Percentiles rank a stretch among this genome's conserved stretches.
These are phyloP conservation scores for Scartelaos histophorus DNA, from an alignment of 2,113 vertebrate species.

Conservation along the genomic window DNA sequence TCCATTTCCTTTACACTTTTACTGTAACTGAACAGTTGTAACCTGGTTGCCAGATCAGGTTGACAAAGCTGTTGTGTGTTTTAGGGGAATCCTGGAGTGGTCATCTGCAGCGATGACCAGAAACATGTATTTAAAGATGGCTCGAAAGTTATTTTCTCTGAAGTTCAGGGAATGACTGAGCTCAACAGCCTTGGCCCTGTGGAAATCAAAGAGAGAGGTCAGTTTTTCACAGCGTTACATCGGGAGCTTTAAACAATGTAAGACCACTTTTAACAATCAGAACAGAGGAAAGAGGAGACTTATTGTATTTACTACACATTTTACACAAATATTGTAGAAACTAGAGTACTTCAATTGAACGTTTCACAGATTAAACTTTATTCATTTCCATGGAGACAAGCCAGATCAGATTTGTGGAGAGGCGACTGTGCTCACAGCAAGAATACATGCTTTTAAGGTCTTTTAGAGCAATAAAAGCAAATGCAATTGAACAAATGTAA, in stretches of 20 bases:
- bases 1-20: too few relatives aligned
- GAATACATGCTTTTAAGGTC: too few relatives aligned
- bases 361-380: too few relatives aligned
- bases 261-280: neutral
- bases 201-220: slow-evolving; percentile 73
- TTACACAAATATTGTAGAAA: too few relatives aligned
- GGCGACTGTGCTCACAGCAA: too few relatives aligned
- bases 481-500: too few relatives aligned
- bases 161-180: slow-evolving; percentile 86
- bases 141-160: slow-evolving; percentile 79
- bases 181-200: slow-evolving; percentile 76
- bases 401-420: too few relatives aligned
- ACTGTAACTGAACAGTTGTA: too few relatives aligned
- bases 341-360: too few relatives aligned
- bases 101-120: slow-evolving; percentile 66
- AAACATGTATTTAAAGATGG: slow-evolving; percentile 51
- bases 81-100: slow-evolving; percentile 80
- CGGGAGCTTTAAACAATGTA: neutral
- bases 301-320: neutral
- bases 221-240: slow-evolving; percentile 6
- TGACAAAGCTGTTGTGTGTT: slow-evolving; percentile 7
- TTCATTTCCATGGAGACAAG: too few relatives aligned
- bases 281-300: neutral
- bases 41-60: neutral
- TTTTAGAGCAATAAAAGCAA: too few relatives aligned